phyloP scores from a whole-genome alignment of 2,888 invertebrate genomes.

The Argyresthia goedartella region DNA sequence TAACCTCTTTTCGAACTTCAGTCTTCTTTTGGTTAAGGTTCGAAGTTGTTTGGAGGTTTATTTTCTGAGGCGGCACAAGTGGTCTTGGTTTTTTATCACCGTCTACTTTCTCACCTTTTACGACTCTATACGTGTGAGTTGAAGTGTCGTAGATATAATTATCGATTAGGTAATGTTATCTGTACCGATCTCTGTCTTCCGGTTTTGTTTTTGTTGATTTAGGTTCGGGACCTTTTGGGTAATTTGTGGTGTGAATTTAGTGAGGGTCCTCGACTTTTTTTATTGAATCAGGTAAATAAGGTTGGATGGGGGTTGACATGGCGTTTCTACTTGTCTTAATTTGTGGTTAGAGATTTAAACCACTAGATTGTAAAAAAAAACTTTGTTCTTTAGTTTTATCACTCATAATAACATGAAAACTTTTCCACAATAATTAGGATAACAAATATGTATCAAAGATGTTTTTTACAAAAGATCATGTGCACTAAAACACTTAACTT shows the following conservation, averaged over 20 bases:
- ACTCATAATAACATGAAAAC: too few species aligned
- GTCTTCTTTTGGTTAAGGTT: not conserved
- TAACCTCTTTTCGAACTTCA: not conserved
- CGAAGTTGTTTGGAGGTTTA: too few species aligned
- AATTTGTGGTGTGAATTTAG: slow-evolving; percentile 28
- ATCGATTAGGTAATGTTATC: slow-evolving; percentile 70
- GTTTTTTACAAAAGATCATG: too few species aligned
- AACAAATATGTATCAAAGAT: too few species aligned
- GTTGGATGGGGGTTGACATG: too few species aligned
- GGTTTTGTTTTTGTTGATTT: slow-evolving; percentile 60
- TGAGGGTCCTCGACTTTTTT: not conserved
- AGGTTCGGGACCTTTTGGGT: slow-evolving; percentile 36
- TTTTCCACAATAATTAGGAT: too few species aligned
- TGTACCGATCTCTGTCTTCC: slow-evolving; percentile 64
- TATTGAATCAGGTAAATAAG: too few species aligned
- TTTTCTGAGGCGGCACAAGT: not conserved
- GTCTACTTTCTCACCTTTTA: slow-evolving; percentile 69
- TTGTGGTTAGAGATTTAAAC: too few species aligned
- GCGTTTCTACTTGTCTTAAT: too few species aligned
- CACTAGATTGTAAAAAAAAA: not conserved
- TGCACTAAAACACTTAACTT: too few species aligned
- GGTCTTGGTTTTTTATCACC: slow-evolving; percentile 48
- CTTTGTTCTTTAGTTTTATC: too few species aligned
- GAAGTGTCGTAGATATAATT: slow-evolving; percentile 68
- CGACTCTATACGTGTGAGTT: slow-evolving; percentile 57